Base-by-base conservation (phyloP, 2,888 invertebrate genomes). In the Drosophila mulleri region DNA sequence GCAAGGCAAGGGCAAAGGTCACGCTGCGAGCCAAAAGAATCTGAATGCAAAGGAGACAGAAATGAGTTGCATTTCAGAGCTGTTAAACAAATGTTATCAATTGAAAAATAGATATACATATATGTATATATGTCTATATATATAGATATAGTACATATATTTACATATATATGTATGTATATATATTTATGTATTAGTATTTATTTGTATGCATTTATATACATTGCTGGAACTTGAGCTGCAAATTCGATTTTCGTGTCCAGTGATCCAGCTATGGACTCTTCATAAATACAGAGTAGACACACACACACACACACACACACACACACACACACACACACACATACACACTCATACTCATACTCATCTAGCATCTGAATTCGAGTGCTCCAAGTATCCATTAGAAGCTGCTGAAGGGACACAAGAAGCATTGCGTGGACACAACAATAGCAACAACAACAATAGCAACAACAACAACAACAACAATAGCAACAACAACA, bases 381-480 rank as follows among this genome's bases (percentile, higher is more conserved):
- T 67, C 60, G 78, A 45, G 32, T 71, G 67, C 72, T 84, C 32
- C 37, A 80, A 84, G 83, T 84, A 82, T 78, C 83, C 88, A 84
- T 88, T 84, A 88, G 78, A 71, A 57, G 52, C 29, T 9, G 32
- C 35, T 14, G 41, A 11, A n/a, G 44, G 65, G 23, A 57, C 53
- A 26, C 56, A 57, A 58, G 37, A 60, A 48, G 48, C 53, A 52
- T 48, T 54, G 61, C 54, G 62, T 62, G 59, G 20, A 20, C 42
- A 53, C 48, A 75, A 48, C 20, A 23, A 23, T 23, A 71, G 42
- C 65, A 74, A 79, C 68, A 39, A 16, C 39, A 39, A 16, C 16
- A 39, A 7, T 7, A 41, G n/a, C 9, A 41, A n/a, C n/a, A n/a
- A n/a, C n/a, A n/a, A n/a, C n/a, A 16, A 3, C 39, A 39, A 39